Evolutionary conservation across 30 jellyfish, hydroid and myxozoan genomes (phyloP).

Genomic region (Hydractinia symbiolongicarpus): DNA sequence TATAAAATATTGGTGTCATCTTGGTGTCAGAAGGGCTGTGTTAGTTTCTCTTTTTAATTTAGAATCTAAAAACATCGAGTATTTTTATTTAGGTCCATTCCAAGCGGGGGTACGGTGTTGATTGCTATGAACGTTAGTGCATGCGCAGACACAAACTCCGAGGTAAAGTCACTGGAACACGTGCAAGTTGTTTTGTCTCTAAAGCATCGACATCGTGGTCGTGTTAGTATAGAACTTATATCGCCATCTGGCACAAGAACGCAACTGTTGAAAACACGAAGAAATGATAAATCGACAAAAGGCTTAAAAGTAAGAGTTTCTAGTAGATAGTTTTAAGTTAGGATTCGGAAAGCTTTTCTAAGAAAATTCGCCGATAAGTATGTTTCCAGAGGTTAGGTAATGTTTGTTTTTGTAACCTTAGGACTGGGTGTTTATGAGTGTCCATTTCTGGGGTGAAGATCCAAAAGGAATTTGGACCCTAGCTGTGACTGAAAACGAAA

Average conservation of each 20-base stretch:
- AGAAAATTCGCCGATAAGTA: no score
- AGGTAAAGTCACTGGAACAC: constrained; percentile 78
- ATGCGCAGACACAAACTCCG: constrained; percentile 63
- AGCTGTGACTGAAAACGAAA: constrained; percentile 88
- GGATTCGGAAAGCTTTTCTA: no score
- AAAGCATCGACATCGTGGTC: constrained; percentile 95
- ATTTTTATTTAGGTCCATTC: constrained; percentile 55
- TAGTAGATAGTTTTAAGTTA: no score
- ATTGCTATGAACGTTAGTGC: constrained; percentile 66
- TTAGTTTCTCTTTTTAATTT: no score
- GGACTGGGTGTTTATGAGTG: constrained; percentile 99
- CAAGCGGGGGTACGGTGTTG: constrained; percentile 71
- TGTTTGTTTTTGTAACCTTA: neutral
- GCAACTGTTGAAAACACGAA: constrained; percentile 86
- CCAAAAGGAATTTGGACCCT: constrained; percentile 98
- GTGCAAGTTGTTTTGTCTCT: constrained; percentile 88
- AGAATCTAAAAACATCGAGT: no score
- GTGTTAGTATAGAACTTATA: constrained; percentile 73
- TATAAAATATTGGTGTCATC: no score
- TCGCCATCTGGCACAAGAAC: constrained; percentile 99
- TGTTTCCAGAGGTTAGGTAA: neutral
- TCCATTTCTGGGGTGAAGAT: constrained; percentile 99
- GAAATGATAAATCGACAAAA: constrained; percentile 81
- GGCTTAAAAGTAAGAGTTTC: constrained; percentile 69
- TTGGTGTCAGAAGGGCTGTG: no score